Percentiles rank a stretch among this genome's conserved stretches.
Conservation (phyloP, 30 jellyfish, hydroid and myxozoan genomes). For the Nemopilema nomurai region DNA sequence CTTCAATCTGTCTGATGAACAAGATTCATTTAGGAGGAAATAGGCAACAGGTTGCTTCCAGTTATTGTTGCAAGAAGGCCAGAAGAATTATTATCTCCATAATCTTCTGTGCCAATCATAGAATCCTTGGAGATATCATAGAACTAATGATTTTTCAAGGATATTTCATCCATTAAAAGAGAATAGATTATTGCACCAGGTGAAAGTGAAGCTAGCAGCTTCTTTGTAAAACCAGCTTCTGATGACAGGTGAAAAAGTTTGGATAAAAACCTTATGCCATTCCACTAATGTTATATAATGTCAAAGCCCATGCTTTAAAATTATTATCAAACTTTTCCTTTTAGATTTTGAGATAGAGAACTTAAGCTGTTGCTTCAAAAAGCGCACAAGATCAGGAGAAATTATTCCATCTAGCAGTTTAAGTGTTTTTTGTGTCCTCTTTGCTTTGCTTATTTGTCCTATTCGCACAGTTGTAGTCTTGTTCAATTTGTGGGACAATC, state of each 20-base stretch:
- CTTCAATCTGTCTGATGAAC: neutral
- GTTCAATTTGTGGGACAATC: neutral
- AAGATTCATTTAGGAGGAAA: conserved; percentile 19
- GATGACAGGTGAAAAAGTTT: conserved; percentile 32
- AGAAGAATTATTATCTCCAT: conserved; percentile 25
- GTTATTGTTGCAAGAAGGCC: conserved; percentile 25
- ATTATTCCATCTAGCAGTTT: conserved; percentile 28
- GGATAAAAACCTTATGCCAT: conserved; percentile 37
- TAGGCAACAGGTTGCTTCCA: conserved; percentile 58
- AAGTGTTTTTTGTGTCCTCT: conserved; percentile 8
- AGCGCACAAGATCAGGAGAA: conserved; percentile 13
- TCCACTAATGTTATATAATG: conserved; percentile 34
- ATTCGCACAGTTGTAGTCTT: neutral
- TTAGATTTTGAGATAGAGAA: neutral
- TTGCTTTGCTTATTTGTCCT: neutral
- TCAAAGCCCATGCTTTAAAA: conserved; percentile 34
- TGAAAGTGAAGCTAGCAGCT: conserved; percentile 15
- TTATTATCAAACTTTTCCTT: conserved; percentile 9
- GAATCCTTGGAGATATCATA: conserved; percentile 23
- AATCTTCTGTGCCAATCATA: conserved; percentile 9
- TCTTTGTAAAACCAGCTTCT: conserved; percentile 33
- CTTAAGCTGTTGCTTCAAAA: conserved; percentile 3
- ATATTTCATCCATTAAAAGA: conserved; percentile 44
- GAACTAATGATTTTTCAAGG: conserved; percentile 13
- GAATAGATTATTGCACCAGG: conserved; percentile 15